Evolutionary conservation across 1,140 invertebrate genomes (phyloP).

Genomic region (Micrasema longulum): DNA sequence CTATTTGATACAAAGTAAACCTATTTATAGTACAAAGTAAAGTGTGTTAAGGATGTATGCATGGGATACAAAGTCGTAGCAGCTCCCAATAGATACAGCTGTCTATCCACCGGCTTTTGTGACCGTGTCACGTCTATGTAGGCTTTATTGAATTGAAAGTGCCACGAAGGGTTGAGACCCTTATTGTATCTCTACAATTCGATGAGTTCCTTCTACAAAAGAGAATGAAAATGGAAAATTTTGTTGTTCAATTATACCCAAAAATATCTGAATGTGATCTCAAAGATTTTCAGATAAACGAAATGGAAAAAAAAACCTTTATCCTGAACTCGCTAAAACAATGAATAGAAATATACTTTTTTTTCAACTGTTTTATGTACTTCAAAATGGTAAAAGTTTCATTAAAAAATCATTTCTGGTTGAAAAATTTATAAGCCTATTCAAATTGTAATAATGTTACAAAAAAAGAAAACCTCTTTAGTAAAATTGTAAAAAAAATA

Average conservation of each 20-base stretch:
- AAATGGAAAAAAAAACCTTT: not conserved
- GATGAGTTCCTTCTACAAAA: constrained; percentile 26
- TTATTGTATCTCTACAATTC: constrained; percentile 34
- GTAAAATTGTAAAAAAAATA: no score
- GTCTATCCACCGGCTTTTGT: constrained; percentile 43
- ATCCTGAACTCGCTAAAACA: no score
- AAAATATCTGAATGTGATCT: not conserved
- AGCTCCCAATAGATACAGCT: constrained; percentile 28
- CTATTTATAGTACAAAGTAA: no score
- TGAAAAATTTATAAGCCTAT: no score
- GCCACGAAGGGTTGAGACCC: constrained; percentile 23
- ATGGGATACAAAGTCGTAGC: not conserved
- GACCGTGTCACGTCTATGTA: constrained; percentile 49
- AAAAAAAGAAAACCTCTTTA: no score
- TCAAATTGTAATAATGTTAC: no score
- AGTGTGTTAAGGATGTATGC: not conserved
- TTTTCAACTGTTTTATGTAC: no score
- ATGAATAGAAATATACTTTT: no score
- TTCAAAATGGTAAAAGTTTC: no score
- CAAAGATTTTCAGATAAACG: constrained; percentile 4
- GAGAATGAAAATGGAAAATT: constrained; percentile 28
- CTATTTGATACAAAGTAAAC: no score
- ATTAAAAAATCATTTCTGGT: no score
- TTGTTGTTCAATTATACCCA: constrained; percentile 12
- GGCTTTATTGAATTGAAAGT: constrained; percentile 50